Evolutionary conservation across 2,797 vertebrate genomes (phyloP), one percentile per base, ranked within the genome.

Genomic region (Cynopterus sphinx): DNA sequence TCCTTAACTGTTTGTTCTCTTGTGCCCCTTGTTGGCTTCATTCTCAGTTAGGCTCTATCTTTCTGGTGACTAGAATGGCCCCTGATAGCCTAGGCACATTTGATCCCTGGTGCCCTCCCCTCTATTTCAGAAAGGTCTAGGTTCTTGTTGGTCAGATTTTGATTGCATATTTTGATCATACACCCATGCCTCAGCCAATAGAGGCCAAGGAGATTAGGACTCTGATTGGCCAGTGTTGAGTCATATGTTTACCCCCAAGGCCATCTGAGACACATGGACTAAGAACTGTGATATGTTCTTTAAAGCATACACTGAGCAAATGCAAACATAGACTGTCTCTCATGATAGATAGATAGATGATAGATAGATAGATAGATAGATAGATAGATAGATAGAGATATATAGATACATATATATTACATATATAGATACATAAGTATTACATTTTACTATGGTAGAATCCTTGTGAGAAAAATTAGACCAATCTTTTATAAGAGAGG

Each of bases 41-140:
- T 91, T 68, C 39, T 84, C 39, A 70, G 17, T 33, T 12, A 93
- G 28, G 11, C 21, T 61, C 8, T 79, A 11, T 41, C 28, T 28
- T 90, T 97, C 65, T 71, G 6, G 33, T 49, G 57, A 90, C 6
- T 79, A 78, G 84, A 91, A 65, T 87, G 33, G 36, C n/a, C 33
- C 16, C 26, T 78, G n/a, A 2, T 17, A 59, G 36, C 21, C 68
- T 91, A n/a, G 59, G 28, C 5, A 81, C 82, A 39, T 55, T 26
- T 94, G 5, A n/a, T 55, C 17, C 5, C 49, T 82, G 8, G 4
- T 73, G 0, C 0, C 41, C 2, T 4, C n/a, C 31, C 39, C 2
- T 6, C n/a, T 26, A 43, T 43, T 96, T 78, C 11, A 86, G 61
- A 73, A 95, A 77, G 17, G 1, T 51, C 22, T n/a, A 41, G 0